Base-by-base conservation (phyloP, 2,113 vertebrate genomes). In the Atrichornis clamosus region DNA sequence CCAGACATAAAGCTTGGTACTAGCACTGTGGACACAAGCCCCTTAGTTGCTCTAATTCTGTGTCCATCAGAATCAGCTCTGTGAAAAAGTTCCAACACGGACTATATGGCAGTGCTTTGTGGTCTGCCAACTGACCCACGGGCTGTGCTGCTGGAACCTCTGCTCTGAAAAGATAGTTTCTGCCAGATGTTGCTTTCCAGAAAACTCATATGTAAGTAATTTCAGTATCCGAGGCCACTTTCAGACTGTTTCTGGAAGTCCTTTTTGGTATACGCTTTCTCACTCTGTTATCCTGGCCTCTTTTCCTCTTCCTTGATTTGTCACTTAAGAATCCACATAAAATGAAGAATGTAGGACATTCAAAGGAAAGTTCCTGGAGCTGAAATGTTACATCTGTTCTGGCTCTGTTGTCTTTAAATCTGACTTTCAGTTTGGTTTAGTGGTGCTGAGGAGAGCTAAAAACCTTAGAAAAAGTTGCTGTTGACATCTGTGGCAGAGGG, bases 261-360 rank as follows among this genome's bases (percentile, higher is more conserved):
- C 10, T 73, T 84, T 92, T 75, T 23, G 41, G 37, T 82, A 8
- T 55, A 47, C 46, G 49, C n/a, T 79, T 94, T 92, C 91, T 81
- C 41, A 44, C 49, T 81, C 47, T 60, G 22, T 87, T 87, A 56
- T 64, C 47, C 91, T 91, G 93, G 94, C 84, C 19, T 49, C 80
- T 41, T 87, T 92, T 26, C 60, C 17, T 79, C 7, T 47, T 86
- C 28, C 35, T 92, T 95, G 73, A 72, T 94, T 94, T 94, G 79
- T 62, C 87, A 72, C 84, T 96, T 94, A 91, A 95, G 95, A 89
- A 84, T 84, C 73, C 62, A 50, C 58, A 82, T 89, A 73, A 89
- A 95, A 84, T 35, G n/a, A 89, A 95, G 81, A 89, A 96, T 65
- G 49, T 53, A 82, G 44, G 78, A 53, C 53, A 58, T 75, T 82